phyloP scores from a whole-genome alignment of 2,888 invertebrate species.

The Mesorhabditis belari region DNA sequence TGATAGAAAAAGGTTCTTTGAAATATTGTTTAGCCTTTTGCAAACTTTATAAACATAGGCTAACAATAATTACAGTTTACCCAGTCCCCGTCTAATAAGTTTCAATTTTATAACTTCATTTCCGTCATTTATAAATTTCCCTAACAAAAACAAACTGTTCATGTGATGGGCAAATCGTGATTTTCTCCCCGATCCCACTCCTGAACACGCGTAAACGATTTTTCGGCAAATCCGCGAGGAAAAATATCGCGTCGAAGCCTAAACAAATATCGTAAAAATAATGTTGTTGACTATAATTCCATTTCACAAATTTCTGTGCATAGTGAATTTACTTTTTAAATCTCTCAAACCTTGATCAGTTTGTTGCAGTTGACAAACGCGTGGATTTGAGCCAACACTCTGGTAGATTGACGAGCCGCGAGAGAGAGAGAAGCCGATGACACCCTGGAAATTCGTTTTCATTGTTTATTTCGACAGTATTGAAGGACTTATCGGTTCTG shows the following conservation, averaged over 20 bases:
- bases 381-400: slow-evolving; percentile 44
- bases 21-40: too few species aligned
- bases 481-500: too few species aligned
- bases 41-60: too few species aligned
- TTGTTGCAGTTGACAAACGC: slow-evolving; percentile 48
- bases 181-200: slow-evolving; percentile 37
- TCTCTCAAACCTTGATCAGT: slow-evolving; percentile 45
- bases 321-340: too few species aligned
- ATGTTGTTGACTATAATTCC: too few species aligned
- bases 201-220: slow-evolving; percentile 36
- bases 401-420: slow-evolving; percentile 33
- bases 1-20: too few species aligned
- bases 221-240: slow-evolving; percentile 43
- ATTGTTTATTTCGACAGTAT: too few species aligned
- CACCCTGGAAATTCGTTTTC: slow-evolving; percentile 43
- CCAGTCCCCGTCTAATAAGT: too few species aligned
- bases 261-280: background rate
- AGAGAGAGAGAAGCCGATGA: slow-evolving; percentile 47
- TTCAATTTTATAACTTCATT: too few species aligned
- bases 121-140: background rate
- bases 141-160: slow-evolving; percentile 17
- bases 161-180: slow-evolving; percentile 33
- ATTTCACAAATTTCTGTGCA: too few species aligned
- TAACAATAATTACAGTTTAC: too few species aligned
- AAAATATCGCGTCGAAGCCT: slow-evolving; percentile 45